Conservation (phyloP, 2,888 invertebrate genomes). For the Stenodera caucasica region DNA sequence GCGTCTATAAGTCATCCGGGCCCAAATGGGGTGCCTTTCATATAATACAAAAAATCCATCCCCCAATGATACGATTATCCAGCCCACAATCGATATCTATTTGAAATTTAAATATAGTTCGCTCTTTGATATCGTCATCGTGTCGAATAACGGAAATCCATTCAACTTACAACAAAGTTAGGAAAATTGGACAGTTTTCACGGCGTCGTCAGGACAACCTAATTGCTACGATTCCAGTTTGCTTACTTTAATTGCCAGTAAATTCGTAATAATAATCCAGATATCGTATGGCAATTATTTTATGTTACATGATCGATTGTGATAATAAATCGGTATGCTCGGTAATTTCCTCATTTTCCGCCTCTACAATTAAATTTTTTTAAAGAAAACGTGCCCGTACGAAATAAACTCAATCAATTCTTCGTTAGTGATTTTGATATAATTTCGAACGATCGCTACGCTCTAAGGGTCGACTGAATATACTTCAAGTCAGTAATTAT, state of each 20-base stretch:
- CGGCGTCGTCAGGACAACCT: conserved; percentile 9
- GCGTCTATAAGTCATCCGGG: neutral
- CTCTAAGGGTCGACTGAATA: neutral
- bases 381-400: neutral
- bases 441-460: neutral
- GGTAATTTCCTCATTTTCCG: neutral
- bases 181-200: neutral
- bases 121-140: neutral
- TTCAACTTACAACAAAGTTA: neutral
- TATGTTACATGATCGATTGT: neutral
- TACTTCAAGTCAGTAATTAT: neutral
- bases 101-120: neutral
- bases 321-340: neutral
- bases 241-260: conserved; percentile 1
- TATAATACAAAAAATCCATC: neutral
- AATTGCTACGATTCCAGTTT: neutral
- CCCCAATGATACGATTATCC: neutral
- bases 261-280: neutral
- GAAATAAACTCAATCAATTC: neutral
- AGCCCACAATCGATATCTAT: neutral
- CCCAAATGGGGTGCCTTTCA: neutral
- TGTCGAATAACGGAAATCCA: neutral
- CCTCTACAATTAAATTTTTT: neutral
- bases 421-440: neutral
- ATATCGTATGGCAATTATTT: conserved; percentile 4